Evolutionary conservation across 2,113 vertebrate genomes (phyloP).

Genomic region (Tachycineta bicolor): DNA sequence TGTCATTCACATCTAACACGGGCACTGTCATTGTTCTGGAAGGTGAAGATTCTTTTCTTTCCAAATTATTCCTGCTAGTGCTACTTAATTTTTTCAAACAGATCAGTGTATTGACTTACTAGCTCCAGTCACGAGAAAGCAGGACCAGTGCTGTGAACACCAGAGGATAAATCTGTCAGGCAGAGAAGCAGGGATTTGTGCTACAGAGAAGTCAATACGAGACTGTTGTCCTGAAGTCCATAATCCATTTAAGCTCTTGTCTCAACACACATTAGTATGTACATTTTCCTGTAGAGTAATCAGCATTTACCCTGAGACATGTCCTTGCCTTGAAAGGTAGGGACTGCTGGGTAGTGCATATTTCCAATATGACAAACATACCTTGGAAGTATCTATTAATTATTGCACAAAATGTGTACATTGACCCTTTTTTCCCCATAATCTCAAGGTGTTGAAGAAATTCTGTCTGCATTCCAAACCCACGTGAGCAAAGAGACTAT

Average conservation of each 20-base stretch:
- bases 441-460: background rate
- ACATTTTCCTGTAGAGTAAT: background rate
- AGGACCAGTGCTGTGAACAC: background rate
- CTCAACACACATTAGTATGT: background rate
- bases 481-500: background rate
- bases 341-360: background rate
- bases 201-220: background rate
- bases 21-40: background rate
- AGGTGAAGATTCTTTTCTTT: background rate
- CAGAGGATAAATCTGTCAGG: background rate
- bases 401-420: background rate
- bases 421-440: background rate
- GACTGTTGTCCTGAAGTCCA: background rate
- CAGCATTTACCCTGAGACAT: accelerated
- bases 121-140: background rate
- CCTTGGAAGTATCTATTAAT: background rate
- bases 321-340: background rate
- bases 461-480: background rate
- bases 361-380: background rate
- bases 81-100: background rate
- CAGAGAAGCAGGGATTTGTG: background rate
- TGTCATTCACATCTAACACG: background rate
- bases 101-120: background rate
- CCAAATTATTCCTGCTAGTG: background rate
- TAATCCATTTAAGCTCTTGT: constrained; percentile 10